A percentile compares a stretch with the other conserved stretches of the same genome.
phyloP scores from a whole-genome alignment of 2,888 invertebrate genomes.

The Lacanobia wlatinum region DNA sequence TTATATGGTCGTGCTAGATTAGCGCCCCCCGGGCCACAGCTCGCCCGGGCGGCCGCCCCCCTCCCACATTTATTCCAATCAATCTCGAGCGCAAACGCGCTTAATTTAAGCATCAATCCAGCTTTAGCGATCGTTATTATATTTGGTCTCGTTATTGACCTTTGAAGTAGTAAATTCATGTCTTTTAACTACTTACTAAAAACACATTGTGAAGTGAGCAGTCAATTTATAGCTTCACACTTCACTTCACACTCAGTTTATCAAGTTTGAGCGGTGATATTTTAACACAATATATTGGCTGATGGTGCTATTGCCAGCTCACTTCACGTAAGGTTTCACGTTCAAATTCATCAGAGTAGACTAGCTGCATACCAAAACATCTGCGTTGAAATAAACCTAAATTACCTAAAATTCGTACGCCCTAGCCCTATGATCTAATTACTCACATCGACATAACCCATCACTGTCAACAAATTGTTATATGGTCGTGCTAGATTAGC shows the following conservation, averaged over 20 bases:
- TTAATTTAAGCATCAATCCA: slow-evolving; percentile 84
- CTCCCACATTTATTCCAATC: slow-evolving; percentile 78
- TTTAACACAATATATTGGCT: too few species aligned
- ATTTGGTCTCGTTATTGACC: slow-evolving; percentile 70
- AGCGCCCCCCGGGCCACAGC: slow-evolving; percentile 58
- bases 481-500: slow-evolving; percentile 79
- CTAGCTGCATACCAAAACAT: not conserved
- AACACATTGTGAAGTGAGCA: too few species aligned
- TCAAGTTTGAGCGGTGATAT: too few species aligned
- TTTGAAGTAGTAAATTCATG: slow-evolving; percentile 53
- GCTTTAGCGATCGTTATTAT: slow-evolving; percentile 84
- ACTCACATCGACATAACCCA: slow-evolving; percentile 61
- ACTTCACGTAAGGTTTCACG: too few species aligned
- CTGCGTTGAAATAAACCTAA: not conserved
- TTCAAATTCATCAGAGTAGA: too few species aligned
- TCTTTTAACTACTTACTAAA: slow-evolving; percentile 25
- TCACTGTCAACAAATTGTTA: slow-evolving; percentile 77
- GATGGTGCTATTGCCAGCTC: too few species aligned
- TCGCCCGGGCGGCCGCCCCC: slow-evolving; percentile 43
- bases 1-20: slow-evolving; percentile 80
- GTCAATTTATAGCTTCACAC: too few species aligned
- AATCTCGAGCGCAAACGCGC: slow-evolving; percentile 83
- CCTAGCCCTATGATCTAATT: slow-evolving; percentile 56
- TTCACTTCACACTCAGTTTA: too few species aligned
- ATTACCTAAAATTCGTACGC: not conserved